Evolutionary conservation across 2,113 vertebrate genomes (phyloP), one percentile per base, ranked within the genome.

Genomic region (Tretioscincus oriximinensis): DNA sequence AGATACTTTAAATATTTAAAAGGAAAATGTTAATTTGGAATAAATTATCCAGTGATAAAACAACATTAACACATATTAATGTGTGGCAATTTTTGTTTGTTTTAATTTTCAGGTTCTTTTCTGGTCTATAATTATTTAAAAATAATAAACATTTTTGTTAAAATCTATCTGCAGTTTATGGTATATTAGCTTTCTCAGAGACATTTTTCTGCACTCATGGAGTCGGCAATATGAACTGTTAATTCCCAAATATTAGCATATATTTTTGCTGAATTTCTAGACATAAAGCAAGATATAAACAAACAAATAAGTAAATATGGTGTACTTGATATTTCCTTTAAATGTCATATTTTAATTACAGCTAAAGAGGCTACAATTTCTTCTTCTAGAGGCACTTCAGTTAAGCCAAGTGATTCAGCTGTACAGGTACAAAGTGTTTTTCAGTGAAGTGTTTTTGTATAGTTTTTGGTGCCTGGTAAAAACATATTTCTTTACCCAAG

Each of bases 281-380:
- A 2, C 5, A 41, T 41, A 41, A 5, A 5, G 35, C 35, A 41
- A 5, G 35, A 41, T 41, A 41, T 41, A 41, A 41, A 41, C 35
- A 51, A 9, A 51, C 51, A 9, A 51, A 16, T 51, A 16, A 6
- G 10, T 51, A 9, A 51, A 51, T 9, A 51, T 51, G 51, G 51
- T 14, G 2, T 9, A 9, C 51, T 7, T 51, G 10, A 12, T 51
- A 67, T 75, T 1, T 16, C 79, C 85, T 86, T 80, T 45, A 76
- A 85, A 82, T 76, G 0, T 16, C 67, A 63, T n/a, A 7, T 89
- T 84, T 89, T 86, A 31, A 82, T 93, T 92, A 81, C 86, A 96
- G 95, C 85, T 90, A 90, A 93, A 86, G 94, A 95, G 90, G 80
- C 91, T 60, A 63, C 84, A 63, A 68, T 81, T 8, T 88, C 94